These are phyloP conservation scores for Platichthys flesus DNA, from an alignment of 2,113 vertebrate species.

Conservation along the genomic window DNA sequence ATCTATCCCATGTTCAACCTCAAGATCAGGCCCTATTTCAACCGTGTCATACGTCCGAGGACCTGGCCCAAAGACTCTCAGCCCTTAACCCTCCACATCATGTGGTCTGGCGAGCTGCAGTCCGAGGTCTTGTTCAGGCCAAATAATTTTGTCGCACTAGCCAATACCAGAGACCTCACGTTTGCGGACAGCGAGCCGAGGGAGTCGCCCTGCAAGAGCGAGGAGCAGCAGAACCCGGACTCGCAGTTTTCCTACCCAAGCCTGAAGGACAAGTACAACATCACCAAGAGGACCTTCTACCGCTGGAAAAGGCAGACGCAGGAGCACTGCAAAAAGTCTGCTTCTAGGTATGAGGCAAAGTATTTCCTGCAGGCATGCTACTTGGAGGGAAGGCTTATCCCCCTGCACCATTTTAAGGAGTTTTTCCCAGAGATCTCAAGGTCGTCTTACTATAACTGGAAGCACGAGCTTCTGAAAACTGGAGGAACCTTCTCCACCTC, in stretches of 20 bases:
- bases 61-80: slow-evolving; percentile 68
- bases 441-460: slow-evolving; percentile 96
- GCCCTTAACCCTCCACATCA: slow-evolving; percentile 88
- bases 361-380: slow-evolving; percentile 92
- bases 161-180: slow-evolving; percentile 81
- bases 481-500: slow-evolving; percentile 75
- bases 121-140: slow-evolving; percentile 87
- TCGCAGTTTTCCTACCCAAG: slow-evolving; percentile 87
- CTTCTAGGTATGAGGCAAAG: slow-evolving; percentile 92
- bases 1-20: slow-evolving; percentile 96
- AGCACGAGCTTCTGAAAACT: slow-evolving; percentile 88
- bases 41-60: slow-evolving; percentile 91
- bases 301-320: slow-evolving; percentile 93
- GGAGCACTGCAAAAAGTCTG: slow-evolving; percentile 89
- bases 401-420: slow-evolving; percentile 91
- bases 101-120: slow-evolving; percentile 93
- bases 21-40: slow-evolving; percentile 95
- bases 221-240: slow-evolving; percentile 83
- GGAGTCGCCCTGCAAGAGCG: slow-evolving; percentile 75
- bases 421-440: slow-evolving; percentile 95
- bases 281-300: slow-evolving; percentile 95
- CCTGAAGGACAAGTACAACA: slow-evolving; percentile 88
- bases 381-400: slow-evolving; percentile 87
- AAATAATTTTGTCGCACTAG: slow-evolving; percentile 90
- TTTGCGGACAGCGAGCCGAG: slow-evolving; percentile 52